Evolutionary conservation across 2,888 invertebrate species (phyloP), one percentile per base, ranked within the genome.

Genomic region (Plusia festucae): DNA sequence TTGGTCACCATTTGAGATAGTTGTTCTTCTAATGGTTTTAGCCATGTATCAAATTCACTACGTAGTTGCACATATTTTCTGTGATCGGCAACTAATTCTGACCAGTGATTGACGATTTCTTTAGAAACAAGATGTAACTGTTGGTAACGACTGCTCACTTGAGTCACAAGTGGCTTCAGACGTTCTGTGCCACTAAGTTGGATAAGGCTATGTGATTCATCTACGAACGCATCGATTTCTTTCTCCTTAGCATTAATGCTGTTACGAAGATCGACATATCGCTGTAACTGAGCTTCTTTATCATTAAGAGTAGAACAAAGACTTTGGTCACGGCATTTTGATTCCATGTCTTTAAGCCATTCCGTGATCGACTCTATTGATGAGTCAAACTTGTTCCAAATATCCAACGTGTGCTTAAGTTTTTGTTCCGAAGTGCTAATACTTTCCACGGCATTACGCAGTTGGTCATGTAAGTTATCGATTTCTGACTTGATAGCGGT

Each of bases 311-410:
- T 97, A 0, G 97, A 97, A 87, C 98, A 97, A 3, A 98, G 93
- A 74, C 97, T 97, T 88, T 98, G 98, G 81, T 99, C 98, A 60
- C 98, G 96, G 87, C 99, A 97, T 62, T 97, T 96, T 9, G 97
- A 96, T 93, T 99, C 99, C 88, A 97, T 97, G 30, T 96, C 95
- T 83, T 98, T 97, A 76, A 99, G 97, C 99, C 99, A 99, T 79
- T 97, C 97, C 13, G 97, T 97, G 34, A 98, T 96, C 24, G 96
- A 95, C 75, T 98, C 98, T 52, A 98, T 95, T 32, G 97, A 96
- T 53, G 96, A 96, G 86, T 99, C 99, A 89, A 99, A 99, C 68
- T 97, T 97, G 77, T 97, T 96, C 99, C 99, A 99, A 86, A 97
- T 97, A 58, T 96, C 96, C 1, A 98, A 91, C 0, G 97, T 96